Conservation (phyloP, 2,888 invertebrate genomes). For the Melanargia galathea region DNA sequence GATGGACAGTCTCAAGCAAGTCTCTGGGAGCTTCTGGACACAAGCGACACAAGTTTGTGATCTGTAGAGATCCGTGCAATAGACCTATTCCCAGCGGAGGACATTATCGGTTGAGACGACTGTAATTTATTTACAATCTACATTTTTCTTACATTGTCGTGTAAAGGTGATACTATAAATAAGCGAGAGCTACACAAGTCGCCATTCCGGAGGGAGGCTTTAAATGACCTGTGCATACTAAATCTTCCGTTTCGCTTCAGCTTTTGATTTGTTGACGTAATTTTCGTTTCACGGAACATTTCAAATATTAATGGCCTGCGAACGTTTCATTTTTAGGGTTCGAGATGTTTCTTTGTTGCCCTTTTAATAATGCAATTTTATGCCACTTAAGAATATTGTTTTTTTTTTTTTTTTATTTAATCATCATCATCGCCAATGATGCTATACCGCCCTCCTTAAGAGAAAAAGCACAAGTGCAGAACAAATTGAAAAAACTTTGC, state of each 20-base stretch:
- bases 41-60: no score
- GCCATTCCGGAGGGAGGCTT: constrained; percentile 24
- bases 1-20: no score
- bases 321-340: constrained; percentile 19
- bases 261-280: constrained; percentile 40
- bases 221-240: constrained; percentile 37
- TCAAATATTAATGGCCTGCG: constrained; percentile 17
- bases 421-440: no score
- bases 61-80: no score
- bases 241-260: constrained; percentile 33
- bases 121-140: no score
- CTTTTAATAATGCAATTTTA: background rate
- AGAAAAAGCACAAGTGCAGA: no score
- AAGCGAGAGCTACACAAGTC: constrained; percentile 30
- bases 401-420: no score
- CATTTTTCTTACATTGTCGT: background rate
- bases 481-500: no score
- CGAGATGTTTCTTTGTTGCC: constrained; percentile 23
- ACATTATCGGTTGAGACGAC: no score
- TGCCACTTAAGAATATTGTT: background rate
- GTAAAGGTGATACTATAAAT: constrained; percentile 3
- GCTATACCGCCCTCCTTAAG: no score
- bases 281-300: constrained; percentile 18
- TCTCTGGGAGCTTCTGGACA: no score
- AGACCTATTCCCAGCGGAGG: no score